Conservation (phyloP, 2,113 vertebrate genomes). For the Pedionomus torquatus region DNA sequence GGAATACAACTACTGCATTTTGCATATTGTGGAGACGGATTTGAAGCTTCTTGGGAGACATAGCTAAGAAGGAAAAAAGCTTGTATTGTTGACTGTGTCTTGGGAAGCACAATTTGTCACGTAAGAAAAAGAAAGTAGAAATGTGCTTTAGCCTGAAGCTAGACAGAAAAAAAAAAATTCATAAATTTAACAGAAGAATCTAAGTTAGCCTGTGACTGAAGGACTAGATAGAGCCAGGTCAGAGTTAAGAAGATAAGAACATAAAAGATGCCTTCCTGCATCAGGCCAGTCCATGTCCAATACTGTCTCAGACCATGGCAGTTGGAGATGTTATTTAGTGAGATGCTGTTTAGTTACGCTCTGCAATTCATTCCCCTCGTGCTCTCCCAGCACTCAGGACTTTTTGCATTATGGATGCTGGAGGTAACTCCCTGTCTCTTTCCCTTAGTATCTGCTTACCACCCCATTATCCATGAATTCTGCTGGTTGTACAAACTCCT, state of each 20-base stretch:
- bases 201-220: background rate
- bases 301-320: background rate
- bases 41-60: background rate
- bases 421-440: background rate
- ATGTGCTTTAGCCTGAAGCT: background rate
- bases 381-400: background rate
- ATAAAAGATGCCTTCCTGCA: background rate
- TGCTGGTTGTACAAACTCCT: background rate
- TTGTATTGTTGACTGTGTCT: background rate
- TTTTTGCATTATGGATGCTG: background rate
- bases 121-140: background rate
- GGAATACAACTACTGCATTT: background rate
- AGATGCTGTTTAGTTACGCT: background rate
- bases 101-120: background rate
- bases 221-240: background rate
- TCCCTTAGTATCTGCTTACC: background rate
- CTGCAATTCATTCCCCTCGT: background rate
- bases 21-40: background rate
- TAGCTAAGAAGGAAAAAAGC: background rate
- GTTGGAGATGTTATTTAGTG: background rate
- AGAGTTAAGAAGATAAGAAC: background rate
- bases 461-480: background rate
- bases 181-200: background rate
- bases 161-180: background rate
- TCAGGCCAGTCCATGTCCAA: background rate